Conservation (phyloP, 2,888 invertebrate species). For the Schizotus pectinicornis region DNA sequence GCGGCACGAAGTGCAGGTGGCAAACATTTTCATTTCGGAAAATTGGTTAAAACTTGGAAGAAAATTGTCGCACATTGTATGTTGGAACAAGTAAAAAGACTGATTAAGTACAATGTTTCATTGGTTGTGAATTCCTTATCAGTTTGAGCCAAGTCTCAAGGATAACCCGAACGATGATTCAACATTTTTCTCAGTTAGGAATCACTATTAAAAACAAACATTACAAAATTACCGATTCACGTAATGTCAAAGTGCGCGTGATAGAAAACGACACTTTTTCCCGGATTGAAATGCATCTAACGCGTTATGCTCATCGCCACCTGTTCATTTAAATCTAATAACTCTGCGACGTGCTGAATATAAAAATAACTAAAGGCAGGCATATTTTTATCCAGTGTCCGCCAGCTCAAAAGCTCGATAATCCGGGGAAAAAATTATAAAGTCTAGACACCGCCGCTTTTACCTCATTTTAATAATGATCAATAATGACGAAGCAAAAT, state of each 20-base stretch:
- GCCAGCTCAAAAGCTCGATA: conserved; percentile 2
- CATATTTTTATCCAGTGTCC: conserved; percentile 35
- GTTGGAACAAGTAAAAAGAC: conserved; percentile 32
- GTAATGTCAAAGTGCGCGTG: conserved; percentile 13
- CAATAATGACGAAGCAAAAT: conserved; percentile 9
- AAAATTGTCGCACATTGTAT: conserved; percentile 30
- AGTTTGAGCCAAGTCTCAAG: conserved; percentile 34
- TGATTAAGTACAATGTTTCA: conserved; percentile 30
- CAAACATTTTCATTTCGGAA: conserved; percentile 29
- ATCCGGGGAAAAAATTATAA: conserved; percentile 10
- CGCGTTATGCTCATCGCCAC: conserved; percentile 24
- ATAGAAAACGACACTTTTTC: conserved; percentile 10
- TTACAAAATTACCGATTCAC: conserved; percentile 20
- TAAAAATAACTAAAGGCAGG: conserved; percentile 36
- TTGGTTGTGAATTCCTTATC: conserved; percentile 31
- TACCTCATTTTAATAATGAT: conserved; percentile 15
- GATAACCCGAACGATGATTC: conserved; percentile 36
- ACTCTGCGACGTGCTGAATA: conserved; percentile 23
- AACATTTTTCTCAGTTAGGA: conserved; percentile 31
- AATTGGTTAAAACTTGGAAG: conserved; percentile 22
- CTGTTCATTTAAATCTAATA: conserved; percentile 18
- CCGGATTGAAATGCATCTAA: conserved; percentile 13
- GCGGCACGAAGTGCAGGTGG: conserved; percentile 3
- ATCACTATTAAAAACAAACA: conserved; percentile 16
- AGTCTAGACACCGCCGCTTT: conserved; percentile 10